Base-by-base conservation (phyloP, 2,113 vertebrate genomes). In the Theristicus caerulescens region DNA sequence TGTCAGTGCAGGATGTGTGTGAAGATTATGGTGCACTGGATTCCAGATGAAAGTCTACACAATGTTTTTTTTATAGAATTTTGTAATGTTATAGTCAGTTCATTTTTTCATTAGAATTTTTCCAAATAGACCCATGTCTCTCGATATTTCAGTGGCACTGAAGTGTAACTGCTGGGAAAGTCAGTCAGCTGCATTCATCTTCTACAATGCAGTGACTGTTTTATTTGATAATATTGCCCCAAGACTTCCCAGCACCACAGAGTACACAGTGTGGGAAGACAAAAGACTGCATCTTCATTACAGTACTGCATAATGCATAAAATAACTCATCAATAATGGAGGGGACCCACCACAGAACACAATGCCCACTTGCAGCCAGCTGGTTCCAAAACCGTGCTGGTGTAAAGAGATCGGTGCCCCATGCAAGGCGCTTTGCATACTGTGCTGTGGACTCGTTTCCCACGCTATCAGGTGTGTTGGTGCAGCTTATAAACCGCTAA, bases 301-400 rank as follows among this genome's bases (percentile, higher is more conserved):
- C 91, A 82, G 92, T 82, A 57, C 81, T 96, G 65, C 86, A 94
- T 93, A 96, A 87, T 92, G 82, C 46, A 91, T 96, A 93, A 78
- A 92, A 94, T 82, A 93, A 55, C 80, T 86, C 86, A 76, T 91
- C 78, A 86, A 2, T 93, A 94, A 89, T 72, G 78, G 52, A 96
- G 12, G 34, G 57, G 52, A 82, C 81, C 73, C 87, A 82, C 86
- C 77, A 85, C 77, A 91, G 61, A 52, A 36, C 47, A 93, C 81
- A 87, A 76, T 82, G 65, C 17, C 46, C 61, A 55, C 65, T 82
- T 93, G 77, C 61, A 95, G 72, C 42, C 81, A 67, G 73, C 61
- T 95, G 73, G 34, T 91, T 95, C 86, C 89, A 64, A 86, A 93
- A 19, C 38, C 0, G 0, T 73, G 38, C 65, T 87, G 86, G 10